Base-by-base conservation (phyloP, 1,140 invertebrate species). In the Marisa cornuarietis region DNA sequence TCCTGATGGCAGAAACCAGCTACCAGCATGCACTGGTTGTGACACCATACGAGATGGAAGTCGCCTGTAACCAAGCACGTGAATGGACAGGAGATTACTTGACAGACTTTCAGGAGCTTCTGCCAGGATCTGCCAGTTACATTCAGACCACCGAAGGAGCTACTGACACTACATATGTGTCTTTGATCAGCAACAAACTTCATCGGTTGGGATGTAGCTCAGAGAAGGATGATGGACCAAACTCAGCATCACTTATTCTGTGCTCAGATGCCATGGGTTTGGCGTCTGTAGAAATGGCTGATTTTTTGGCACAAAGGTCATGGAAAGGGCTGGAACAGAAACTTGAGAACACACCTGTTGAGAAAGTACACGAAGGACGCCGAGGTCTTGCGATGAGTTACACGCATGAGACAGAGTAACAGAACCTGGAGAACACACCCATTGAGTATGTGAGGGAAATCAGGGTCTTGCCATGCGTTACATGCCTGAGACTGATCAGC, bases 41-140 rank as follows among this genome's bases (percentile, higher is more conserved):
- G 3, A 96, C 96, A n/a, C 95, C 97, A 8, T 97, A 94, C 91
- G 97, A 99, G 91, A 92, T 98, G 63, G 97, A 99, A 92, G 92
- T 98, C 58, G 97, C 97, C 8, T 93, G 96, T 86, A 95, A 91
- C 90, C 92, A 84, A 92, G 92, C 85, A 92, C 92, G 87, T 90
- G 92, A 82, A 78, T 93, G 93, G 93, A 91, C 88, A 69, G 91
- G 91, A 51, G 92, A 94, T 52, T 95, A 95, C 89, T 92, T 94
- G 24, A 94, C 94, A 68, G 95, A 97, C 88, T 97, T 96, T 89
- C 92, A 93, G 83, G 92, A 95, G 84, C 88, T 97, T 72, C 88
- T 97, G 49, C 93, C 94, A 73, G 88, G 87, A 54, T 85, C 84
- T 7, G 42, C 83, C 61, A 62, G 81, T 65, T 83, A 85, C 82